Evolutionary conservation across 64 coral and sea anemone species (phyloP).

Genomic region (Stichodactyla helianthus): DNA sequence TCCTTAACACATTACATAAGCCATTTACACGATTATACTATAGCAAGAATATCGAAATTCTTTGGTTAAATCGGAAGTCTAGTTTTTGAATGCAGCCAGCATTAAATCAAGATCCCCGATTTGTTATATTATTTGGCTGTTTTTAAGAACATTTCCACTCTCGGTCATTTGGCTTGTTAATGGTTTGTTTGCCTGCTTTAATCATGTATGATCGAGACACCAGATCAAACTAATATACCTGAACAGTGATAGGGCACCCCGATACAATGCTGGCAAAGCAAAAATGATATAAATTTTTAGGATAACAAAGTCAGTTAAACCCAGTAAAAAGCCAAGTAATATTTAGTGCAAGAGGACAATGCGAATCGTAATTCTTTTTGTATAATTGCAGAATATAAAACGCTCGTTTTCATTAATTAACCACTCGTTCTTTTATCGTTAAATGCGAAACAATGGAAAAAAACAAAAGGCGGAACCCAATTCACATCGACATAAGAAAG

Average conservation of each 20-base stretch:
- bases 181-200: background rate
- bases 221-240: background rate
- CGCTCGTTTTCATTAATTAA: background rate
- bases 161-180: background rate
- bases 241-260: too few relatives aligned
- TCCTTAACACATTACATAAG: background rate
- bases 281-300: too few relatives aligned
- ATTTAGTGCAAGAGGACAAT: background rate
- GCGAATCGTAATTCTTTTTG: background rate
- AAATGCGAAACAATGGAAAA: background rate
- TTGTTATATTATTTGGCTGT: too few relatives aligned
- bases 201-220: background rate
- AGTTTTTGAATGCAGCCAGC: too few relatives aligned
- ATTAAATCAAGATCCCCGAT: too few relatives aligned
- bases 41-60: too few relatives aligned
- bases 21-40: background rate
- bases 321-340: too few relatives aligned
- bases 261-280: too few relatives aligned
- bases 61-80: too few relatives aligned
- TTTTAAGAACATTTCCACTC: too few relatives aligned
- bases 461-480: background rate
- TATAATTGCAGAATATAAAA: background rate
- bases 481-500: background rate
- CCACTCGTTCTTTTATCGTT: background rate
- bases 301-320: too few relatives aligned